These are phyloP conservation scores for Plusia festucae DNA, from an alignment of 2,888 invertebrate species.

Conservation along the genomic window DNA sequence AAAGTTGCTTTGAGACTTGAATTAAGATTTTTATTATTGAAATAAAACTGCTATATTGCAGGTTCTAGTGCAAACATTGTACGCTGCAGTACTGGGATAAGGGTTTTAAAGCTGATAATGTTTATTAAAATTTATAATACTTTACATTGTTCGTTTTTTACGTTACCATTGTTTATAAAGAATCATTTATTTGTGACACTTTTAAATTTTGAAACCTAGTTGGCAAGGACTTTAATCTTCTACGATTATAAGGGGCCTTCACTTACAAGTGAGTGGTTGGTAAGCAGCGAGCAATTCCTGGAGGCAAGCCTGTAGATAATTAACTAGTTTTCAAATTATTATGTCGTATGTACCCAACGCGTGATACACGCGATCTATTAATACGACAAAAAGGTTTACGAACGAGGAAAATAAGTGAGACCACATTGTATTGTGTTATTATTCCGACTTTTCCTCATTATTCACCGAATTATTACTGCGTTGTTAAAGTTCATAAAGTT, in stretches of 20 bases:
- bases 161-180: background rate
- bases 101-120: background rate
- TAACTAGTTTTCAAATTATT: constrained; percentile 49
- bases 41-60: constrained; percentile 1
- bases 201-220: background rate
- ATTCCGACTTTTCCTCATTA: constrained; percentile 16
- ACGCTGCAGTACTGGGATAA: background rate
- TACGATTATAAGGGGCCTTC: constrained; percentile 11
- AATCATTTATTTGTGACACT: background rate
- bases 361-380: constrained; percentile 61
- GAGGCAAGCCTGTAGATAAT: constrained; percentile 25
- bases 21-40: constrained; percentile 38
- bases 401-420: constrained; percentile 33
- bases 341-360: constrained; percentile 51
- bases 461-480: constrained; percentile 3
- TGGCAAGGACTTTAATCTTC: too few species aligned
- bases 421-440: constrained; percentile 25
- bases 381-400: constrained; percentile 48
- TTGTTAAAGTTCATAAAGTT: background rate
- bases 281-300: constrained; percentile 9
- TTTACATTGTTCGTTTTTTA: background rate
- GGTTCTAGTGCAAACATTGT: constrained; percentile 4
- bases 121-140: background rate
- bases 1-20: constrained; percentile 35
- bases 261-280: constrained; percentile 9